Percentiles rank a stretch among this genome's conserved stretches.
Evolutionary conservation across 2,888 invertebrate species (phyloP).

Genomic region (Empis livida): DNA sequence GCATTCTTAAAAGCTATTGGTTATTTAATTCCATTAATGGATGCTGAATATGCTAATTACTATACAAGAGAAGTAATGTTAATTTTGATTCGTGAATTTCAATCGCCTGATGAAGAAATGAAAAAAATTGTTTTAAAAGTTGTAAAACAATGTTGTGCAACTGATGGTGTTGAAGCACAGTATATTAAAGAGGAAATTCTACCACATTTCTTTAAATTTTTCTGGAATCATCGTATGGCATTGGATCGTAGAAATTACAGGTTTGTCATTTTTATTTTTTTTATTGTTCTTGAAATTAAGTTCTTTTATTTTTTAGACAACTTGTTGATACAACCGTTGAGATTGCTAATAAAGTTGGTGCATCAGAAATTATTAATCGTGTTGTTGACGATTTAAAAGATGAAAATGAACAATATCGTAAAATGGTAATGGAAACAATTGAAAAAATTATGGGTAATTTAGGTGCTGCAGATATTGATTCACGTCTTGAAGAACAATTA

Average conservation of each 20-base stretch:
- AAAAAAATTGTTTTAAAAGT: constrained; percentile 99
- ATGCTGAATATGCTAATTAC: constrained; percentile 99
- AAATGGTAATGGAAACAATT: constrained; percentile 99
- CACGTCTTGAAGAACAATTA: constrained; percentile 93
- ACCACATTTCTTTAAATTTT: constrained; percentile 97
- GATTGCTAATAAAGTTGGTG: constrained; percentile 99
- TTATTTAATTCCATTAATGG: constrained; percentile 98
- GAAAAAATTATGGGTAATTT: constrained; percentile 97
- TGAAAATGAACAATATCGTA: constrained; percentile 98
- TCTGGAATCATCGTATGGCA: constrained; percentile 99
- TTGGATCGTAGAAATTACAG: constrained; percentile 89
- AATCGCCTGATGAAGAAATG: constrained; percentile 99
- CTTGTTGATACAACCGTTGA: constrained; percentile 99
- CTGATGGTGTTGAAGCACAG: constrained; percentile 98
- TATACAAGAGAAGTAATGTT: constrained; percentile 90
- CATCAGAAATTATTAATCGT: constrained; percentile 95
- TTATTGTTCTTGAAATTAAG: neutral
- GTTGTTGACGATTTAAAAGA: constrained; percentile 99
- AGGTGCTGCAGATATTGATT: constrained; percentile 97
- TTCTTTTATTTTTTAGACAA: constrained; percentile 44
- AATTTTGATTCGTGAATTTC: constrained; percentile 97
- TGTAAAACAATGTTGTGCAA: constrained; percentile 99
- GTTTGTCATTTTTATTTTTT: neutral
- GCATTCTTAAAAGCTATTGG: constrained; percentile 99
- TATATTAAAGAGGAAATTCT: constrained; percentile 99